A percentile compares a stretch with the other conserved stretches of the same genome.
phyloP scores from a whole-genome alignment of 2,888 invertebrate genomes.

The Nephrotoma appendiculata region DNA sequence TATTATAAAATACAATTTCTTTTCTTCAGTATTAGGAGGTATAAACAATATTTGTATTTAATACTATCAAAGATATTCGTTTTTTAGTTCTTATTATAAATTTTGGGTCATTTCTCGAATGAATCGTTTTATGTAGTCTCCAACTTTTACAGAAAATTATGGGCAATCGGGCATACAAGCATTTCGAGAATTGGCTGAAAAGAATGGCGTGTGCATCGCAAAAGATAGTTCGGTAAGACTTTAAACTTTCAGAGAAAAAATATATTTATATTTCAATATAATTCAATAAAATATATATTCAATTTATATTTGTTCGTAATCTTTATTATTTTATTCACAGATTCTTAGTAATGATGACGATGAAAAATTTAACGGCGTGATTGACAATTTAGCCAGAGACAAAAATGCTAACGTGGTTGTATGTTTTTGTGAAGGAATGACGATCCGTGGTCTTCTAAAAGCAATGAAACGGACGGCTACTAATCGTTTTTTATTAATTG shows the following conservation, averaged over 20 bases:
- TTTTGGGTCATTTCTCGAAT: too few species aligned
- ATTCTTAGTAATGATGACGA: slow-evolving; percentile 40
- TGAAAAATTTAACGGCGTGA: slow-evolving; percentile 38
- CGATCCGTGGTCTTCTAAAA: slow-evolving; percentile 46
- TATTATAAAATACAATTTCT: too few species aligned
- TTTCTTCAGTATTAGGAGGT: too few species aligned
- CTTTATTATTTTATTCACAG: background rate
- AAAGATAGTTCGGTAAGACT: slow-evolving; percentile 42
- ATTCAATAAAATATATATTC: background rate
- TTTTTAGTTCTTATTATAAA: too few species aligned
- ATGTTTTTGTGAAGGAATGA: slow-evolving; percentile 67
- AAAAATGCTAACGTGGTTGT: slow-evolving; percentile 46
- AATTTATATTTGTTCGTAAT: background rate
- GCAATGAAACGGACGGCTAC: slow-evolving; percentile 42
- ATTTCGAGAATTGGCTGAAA: slow-evolving; percentile 52
- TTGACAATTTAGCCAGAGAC: slow-evolving; percentile 39
- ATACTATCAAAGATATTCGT: too few species aligned
- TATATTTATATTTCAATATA: too few species aligned
- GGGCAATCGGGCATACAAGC: slow-evolving; percentile 62
- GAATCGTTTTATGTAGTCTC: background rate
- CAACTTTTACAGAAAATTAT: slow-evolving; percentile 42
- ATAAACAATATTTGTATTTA: too few species aligned
- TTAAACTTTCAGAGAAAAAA: background rate
- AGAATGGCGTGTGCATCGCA: slow-evolving; percentile 55
- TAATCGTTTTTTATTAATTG: slow-evolving; percentile 47